These are phyloP conservation scores for Diplazon laetatorius DNA, from an alignment of 2,888 invertebrate genomes.

Conservation along the genomic window DNA sequence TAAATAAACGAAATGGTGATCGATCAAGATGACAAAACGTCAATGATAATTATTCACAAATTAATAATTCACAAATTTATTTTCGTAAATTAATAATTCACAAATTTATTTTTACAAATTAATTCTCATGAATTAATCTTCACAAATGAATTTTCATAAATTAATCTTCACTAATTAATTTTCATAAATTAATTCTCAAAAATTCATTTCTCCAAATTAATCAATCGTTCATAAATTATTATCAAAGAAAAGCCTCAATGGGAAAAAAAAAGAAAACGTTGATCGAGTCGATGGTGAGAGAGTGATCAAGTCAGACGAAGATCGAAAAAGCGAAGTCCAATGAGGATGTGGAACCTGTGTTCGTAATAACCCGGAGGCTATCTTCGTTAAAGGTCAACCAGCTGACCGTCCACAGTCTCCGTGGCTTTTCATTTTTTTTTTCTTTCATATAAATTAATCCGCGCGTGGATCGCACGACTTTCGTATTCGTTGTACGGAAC, in stretches of 20 bases:
- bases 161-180: no score
- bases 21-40: conserved; percentile 48
- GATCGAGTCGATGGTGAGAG: conserved; percentile 19
- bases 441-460: conserved; percentile 12
- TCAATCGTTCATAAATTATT: no score
- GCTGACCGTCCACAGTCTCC: conserved; percentile 59
- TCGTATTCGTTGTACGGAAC: conserved; percentile 23
- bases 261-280: no score
- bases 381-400: conserved; percentile 63
- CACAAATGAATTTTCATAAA: no score
- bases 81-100: no score
- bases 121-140: no score
- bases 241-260: no score
- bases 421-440: conserved; percentile 53
- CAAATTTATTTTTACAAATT: no score
- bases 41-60: conserved; percentile 36
- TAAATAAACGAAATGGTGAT: conserved; percentile 42
- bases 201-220: no score
- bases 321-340: conserved; percentile 14
- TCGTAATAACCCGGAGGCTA: conserved; percentile 38
- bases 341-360: conserved; percentile 24
- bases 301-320: conserved; percentile 12
- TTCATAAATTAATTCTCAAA: no score
- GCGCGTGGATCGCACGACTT: conserved; percentile 25
- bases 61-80: no score